Base-by-base conservation (phyloP, 2,113 vertebrate genomes). In the Chaetops frenatus region DNA sequence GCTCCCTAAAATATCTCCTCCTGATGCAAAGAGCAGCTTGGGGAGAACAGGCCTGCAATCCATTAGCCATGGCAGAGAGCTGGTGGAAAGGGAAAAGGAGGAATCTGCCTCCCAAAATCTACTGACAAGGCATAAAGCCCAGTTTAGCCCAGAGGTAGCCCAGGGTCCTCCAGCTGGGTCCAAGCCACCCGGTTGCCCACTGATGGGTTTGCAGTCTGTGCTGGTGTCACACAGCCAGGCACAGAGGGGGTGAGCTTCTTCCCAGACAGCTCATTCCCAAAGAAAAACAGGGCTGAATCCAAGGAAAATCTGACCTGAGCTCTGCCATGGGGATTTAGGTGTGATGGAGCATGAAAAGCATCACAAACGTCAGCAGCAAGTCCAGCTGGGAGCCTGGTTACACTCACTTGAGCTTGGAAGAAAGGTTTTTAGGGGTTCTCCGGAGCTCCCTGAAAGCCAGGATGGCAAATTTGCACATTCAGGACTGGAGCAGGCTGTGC, bases 21-120 rank as follows among this genome's bases (percentile, higher is more conserved):
- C 28, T 48, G 35, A 31, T 23, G 29, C 38, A 50, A 69, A 56
- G 6, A 38, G 28, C 3, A 35, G 17, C 0, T 0, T 2, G 7
- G 36, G 16, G 28, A 45, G 29, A 69, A 20, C 7, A 51, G 62
- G n/a, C 45, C 87, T 95, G 90, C 72, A 70, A 65, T 12, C n/a
- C 77, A 45, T 73, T 20, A 70, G 15, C 22, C 2, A 2, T 18
- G 56, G 11, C 64, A 48, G 50, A 61, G 67, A 73, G n/a, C 42
- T 13, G 45, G 22, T 28, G 20, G 47, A 28, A 81, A 57, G 56
- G 48, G 22, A 40, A 47, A 84, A 81, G 36, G n/a, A 35, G 0
- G 5, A 79, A 61, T 64, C 62, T 18, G 25, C 28, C 45, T 65
- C 54, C 4, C 1, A 73, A 73, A 83, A 65, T 3, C 17, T 48